Evolutionary conservation across 2,113 vertebrate species (phyloP), one percentile per base, ranked within the genome.

Genomic region (Butorides virescens): DNA sequence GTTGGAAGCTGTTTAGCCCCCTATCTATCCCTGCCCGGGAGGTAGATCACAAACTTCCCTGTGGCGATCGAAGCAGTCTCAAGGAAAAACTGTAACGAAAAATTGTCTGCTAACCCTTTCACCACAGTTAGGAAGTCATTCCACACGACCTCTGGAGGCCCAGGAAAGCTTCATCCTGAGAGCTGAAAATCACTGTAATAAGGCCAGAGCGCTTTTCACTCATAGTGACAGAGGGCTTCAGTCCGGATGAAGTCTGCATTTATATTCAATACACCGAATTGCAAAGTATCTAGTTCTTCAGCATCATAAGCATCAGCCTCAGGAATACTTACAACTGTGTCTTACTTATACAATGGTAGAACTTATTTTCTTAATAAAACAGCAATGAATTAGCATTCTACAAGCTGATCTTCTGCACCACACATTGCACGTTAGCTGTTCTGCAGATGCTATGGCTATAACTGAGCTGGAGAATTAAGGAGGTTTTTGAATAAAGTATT

Each of bases 21-120:
- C 0, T 19, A 23, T 6, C 47, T n/a, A 0, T 71, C 36, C 3
- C 3, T 12, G 7, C 29, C 37, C 2, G 23, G 26, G 6, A 86
- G 59, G 10, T 3, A 3, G 21, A 58, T 32, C 83, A 49, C 1
- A 3, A 61, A 36, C 14, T 23, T 78, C n/a, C 50, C 29, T 0
- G 0, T 0, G 2, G 46, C 0, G 1, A 82, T 4, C 0, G 0
- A 18, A 78, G 62, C 8, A 13, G 61, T n/a, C 52, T 30, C 53
- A 27, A 52, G 59, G 66, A 46, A 88, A 34, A 59, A 49, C 39
- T 11, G 30, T 4, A 88, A 46, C 61, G 53, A 75, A 80, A 80
- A 72, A 37, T 42, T 25, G 18, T 14, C 52, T n/a, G 18, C 71
- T 73, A 42, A 76, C 27, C 21, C 26, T 75, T 53, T 58, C 74